These are phyloP conservation scores for Forbesichthys agassizii DNA, from an alignment of 2,113 vertebrate species.

Conservation along the genomic window DNA sequence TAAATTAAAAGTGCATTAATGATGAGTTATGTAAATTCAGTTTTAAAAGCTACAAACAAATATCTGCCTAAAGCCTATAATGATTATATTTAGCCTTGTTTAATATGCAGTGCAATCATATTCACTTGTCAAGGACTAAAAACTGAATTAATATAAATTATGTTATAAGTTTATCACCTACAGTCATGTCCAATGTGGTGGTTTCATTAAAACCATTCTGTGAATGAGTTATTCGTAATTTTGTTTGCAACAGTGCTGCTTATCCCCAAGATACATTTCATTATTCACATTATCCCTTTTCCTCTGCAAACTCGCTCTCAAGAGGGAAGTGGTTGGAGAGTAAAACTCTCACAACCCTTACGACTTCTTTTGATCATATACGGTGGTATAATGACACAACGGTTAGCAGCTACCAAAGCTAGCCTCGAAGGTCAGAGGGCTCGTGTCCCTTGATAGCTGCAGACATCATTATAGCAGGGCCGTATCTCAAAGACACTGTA, in stretches of 20 bases:
- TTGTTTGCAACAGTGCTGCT: slow-evolving; percentile 35
- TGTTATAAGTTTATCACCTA: not conserved
- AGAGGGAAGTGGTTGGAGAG: slow-evolving; percentile 6
- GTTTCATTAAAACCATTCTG: slow-evolving; percentile 56
- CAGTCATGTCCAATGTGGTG: slow-evolving; percentile 12
- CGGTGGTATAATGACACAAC: slow-evolving; percentile 40
- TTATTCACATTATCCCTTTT: slow-evolving; percentile 66
- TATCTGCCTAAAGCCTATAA: too few species aligned
- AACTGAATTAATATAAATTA: not conserved
- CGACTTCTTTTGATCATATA: slow-evolving; percentile 63
- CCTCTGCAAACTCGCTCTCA: slow-evolving; percentile 56
- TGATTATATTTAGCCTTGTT: too few species aligned
- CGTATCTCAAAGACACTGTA: slow-evolving; percentile 38
- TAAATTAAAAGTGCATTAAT: too few species aligned
- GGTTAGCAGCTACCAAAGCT: slow-evolving; percentile 49
- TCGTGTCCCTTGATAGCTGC: slow-evolving; percentile 34
- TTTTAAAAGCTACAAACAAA: too few species aligned
- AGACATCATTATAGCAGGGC: slow-evolving; percentile 38
- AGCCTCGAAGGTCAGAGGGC: slow-evolving; percentile 28
- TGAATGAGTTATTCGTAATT: slow-evolving; percentile 16
- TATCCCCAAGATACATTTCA: slow-evolving; percentile 61
- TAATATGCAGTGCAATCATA: slow-evolving; percentile 6
- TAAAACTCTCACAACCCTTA: slow-evolving; percentile 44
- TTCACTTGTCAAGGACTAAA: slow-evolving; percentile 9
- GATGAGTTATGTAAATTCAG: too few species aligned